Evolutionary conservation across 2,113 vertebrate genomes (phyloP), one percentile per base, ranked within the genome.

Genomic region (Paratilapia polleni): DNA sequence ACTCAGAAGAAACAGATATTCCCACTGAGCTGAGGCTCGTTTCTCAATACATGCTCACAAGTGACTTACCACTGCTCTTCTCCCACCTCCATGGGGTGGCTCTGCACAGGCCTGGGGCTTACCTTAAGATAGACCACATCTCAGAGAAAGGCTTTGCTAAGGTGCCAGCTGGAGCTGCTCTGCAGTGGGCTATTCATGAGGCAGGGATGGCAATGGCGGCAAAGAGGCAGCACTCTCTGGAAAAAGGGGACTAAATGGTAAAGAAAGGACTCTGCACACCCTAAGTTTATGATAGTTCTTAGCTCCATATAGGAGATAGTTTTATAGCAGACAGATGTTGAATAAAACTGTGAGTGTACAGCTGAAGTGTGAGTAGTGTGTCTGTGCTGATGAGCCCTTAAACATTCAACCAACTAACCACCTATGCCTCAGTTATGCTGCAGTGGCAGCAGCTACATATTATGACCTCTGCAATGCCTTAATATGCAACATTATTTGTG

Each of bases 41-140:
- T 4, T 86, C 94, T 70, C 89, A 88, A 41, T 97, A 96, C 92
- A 84, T 4, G 2, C 91, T 97, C 52, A 89, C 93, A 9, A 57
- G 59, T 2, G 96, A 96, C 80, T 66, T 96, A 13, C 89, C 93
- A 2, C 75, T 94, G 87, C 94, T 97, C 19, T 96, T 97, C 90
- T 96, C 96, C 1, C 96, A 96, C 83, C 91, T 97, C 6, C 96
- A 96, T 28, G 80, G 81, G 13, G 87, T 96, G 82, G 86, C 93
- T 9, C 92, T 96, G 80, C 94, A 95, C 62, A 80, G 88, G 19
- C 96, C 96, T 1, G 96, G 96, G 1, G 38, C 62, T 28, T 91
- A 89, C 66, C 82, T 96, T 63, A 93, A 89, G 66, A 90, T 97
- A 28, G 83, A 93, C 31, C 75, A 92, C 82, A 92, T 97, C 81